Base-by-base conservation (phyloP, 2,113 vertebrate genomes). In the Crotalus horridus region DNA sequence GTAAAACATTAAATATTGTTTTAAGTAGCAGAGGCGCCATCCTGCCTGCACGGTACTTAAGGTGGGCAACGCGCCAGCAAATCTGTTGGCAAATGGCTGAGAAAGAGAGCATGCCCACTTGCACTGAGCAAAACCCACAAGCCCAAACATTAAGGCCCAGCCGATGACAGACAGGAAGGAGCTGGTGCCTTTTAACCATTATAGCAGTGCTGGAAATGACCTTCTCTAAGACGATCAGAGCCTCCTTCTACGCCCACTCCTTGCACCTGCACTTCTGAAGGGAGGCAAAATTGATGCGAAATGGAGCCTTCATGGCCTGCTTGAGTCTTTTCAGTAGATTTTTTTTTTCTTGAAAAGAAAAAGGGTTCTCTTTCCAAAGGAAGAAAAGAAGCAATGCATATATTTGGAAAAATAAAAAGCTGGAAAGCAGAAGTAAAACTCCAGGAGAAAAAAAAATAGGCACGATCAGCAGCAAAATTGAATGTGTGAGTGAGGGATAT, bases 131-230 rank as follows among this genome's bases (percentile, higher is more conserved):
- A 97, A 98, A 97, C 95, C 90, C 94, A 89, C 91, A 96, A 94
- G 93, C 91, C 39, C 43, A 94, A 94, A 97, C 97, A 97, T 97
- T 97, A 97, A 96, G 97, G 96, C 95, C 85, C 39, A 69, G 89
- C 97, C 6, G 98, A 98, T 98, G 98, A 99, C 98, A 98, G 99
- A 99, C 96, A 96, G 92, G 94, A 96, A 94, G 94, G 94, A 94
- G 96, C 98, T 98, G 98, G 92, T 92, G 95, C 90, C 93, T 1
- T 95, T 95, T 95, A 95, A 87, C 95, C 93, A 64, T 93, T 93
- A 93, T 89, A 94, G 46, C 94, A 85, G 58, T 90, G 91, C 46
- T 91, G 95, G 96, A 96, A 96, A 96, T 95, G 94, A 39, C 20
- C 93, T 93, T 94, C 95, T 97, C 95, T 95, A 94, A 90, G 96